These are phyloP conservation scores for Hedychridium roseum DNA, from an alignment of 2,888 invertebrate species.

Conservation along the genomic window DNA sequence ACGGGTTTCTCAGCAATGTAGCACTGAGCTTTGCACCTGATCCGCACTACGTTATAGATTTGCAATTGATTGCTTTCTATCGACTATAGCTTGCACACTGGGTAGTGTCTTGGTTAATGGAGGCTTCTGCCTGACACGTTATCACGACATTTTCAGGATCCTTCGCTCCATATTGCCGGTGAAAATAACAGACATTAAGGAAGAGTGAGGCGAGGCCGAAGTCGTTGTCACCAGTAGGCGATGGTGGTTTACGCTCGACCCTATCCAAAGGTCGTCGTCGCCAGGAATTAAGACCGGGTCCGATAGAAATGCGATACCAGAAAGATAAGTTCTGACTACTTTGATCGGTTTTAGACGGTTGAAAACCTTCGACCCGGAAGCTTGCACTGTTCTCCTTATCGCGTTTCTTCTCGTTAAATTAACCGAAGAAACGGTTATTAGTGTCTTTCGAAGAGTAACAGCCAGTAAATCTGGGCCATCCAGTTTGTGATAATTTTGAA, in stretches of 20 bases:
- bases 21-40: too few species aligned
- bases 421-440: too few species aligned
- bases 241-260: too few species aligned
- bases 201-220: neutral
- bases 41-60: too few species aligned
- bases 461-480: conserved; percentile 55
- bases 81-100: conserved; percentile 59
- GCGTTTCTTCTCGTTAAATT: too few species aligned
- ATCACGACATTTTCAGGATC: conserved; percentile 62
- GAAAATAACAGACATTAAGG: conserved; percentile 23
- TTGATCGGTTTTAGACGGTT: too few species aligned
- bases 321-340: too few species aligned
- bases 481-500: conserved; percentile 17
- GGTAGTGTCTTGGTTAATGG: conserved; percentile 57
- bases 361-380: too few species aligned
- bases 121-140: conserved; percentile 49
- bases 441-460: conserved; percentile 52
- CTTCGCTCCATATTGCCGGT: conserved; percentile 53
- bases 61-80: conserved; percentile 33
- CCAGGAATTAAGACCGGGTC: too few species aligned
- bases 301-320: too few species aligned
- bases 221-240: neutral
- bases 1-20: too few species aligned
- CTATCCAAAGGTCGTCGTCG: too few species aligned
- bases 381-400: conserved; percentile 1